These are phyloP conservation scores for Eucidaris tribuloides DNA, from an alignment of 35 echinoderm and acorn worm genomes.

Conservation along the genomic window DNA sequence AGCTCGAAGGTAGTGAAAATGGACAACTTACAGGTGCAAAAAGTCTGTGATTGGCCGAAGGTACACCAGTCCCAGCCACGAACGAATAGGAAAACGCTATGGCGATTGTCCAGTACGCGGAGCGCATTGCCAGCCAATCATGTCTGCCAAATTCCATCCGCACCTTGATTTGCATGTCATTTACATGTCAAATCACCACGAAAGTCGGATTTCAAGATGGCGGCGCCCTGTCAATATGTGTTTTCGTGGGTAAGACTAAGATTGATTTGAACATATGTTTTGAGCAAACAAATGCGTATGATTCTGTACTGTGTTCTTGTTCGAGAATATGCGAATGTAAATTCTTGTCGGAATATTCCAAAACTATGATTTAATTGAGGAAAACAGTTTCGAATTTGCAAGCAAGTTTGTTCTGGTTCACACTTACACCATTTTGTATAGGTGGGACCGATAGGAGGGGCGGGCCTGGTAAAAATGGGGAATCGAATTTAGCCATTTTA, in stretches of 20 bases:
- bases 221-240: conserved; percentile 55
- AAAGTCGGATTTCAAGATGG: conserved; percentile 87
- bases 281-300: too few species aligned
- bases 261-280: too few species aligned
- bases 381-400: too few species aligned
- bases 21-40: conserved; percentile 49
- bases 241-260: conserved; percentile 58
- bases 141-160: background rate
- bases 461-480: too few species aligned
- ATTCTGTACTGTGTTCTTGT: too few species aligned
- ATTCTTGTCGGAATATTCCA: too few species aligned
- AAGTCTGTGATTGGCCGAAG: conserved; percentile 52
- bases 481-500: too few species aligned
- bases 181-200: conserved; percentile 6
- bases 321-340: too few species aligned
- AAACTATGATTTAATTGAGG: too few species aligned
- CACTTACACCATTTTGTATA: too few species aligned
- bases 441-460: too few species aligned
- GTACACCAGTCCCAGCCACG: conserved; percentile 17
- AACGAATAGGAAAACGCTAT: conserved; percentile 70
- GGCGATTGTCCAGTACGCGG: conserved; percentile 36
- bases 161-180: conserved; percentile 15
- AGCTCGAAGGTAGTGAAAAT: conserved; percentile 40
- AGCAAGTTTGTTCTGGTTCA: too few species aligned
- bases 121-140: conserved; percentile 25